Base-by-base conservation (phyloP, 2,113 vertebrate species). In the Opisthocomus hoazin region DNA sequence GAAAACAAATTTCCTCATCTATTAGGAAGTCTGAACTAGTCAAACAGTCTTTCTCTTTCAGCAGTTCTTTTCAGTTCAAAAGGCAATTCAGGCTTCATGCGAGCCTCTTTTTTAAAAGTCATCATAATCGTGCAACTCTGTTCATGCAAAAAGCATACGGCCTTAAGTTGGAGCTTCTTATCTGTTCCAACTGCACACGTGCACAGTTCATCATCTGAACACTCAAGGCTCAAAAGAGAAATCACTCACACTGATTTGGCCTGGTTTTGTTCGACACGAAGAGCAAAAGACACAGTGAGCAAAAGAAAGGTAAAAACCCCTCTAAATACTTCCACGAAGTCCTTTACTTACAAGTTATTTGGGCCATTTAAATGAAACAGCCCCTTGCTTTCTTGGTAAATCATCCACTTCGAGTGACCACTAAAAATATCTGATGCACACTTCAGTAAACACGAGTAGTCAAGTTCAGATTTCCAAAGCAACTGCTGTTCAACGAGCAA, bases 131-230 rank as follows among this genome's bases (percentile, higher is more conserved):
- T 96, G 96, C 96, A 96, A 95, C 58, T 94, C 83, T 91, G 85
- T 77, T 95, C 96, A 96, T 96, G 96, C 96, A 97, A 96, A 87
- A 95, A 96, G 92, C 94, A 85, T 43, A 84, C 69, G 70, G 91
- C 77, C 81, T 93, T 12, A 54, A 69, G 66, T 79, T 95, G 95
- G 87, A 95, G 94, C 77, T 87, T 60, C 51, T 90, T 34, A 83
- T 56, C 63, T 93, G 57, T 65, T 94, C 92, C 85, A 93, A 79
- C 80, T 81, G 86, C 80, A 90, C 89, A 69, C 27, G 83, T 85
- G 93, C 94, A 94, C 37, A 84, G 77, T 75, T 90, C 69, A 71
- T 43, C 39, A 50, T 69, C 66, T 66, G 83, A 91, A 81, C 53
- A 78, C 41, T 84, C 80, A 94, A 30, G 8, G 64, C 74, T 93